Evolutionary conservation across 1,140 invertebrate genomes (phyloP).

Genomic region (Trypoxylus dichotomus): DNA sequence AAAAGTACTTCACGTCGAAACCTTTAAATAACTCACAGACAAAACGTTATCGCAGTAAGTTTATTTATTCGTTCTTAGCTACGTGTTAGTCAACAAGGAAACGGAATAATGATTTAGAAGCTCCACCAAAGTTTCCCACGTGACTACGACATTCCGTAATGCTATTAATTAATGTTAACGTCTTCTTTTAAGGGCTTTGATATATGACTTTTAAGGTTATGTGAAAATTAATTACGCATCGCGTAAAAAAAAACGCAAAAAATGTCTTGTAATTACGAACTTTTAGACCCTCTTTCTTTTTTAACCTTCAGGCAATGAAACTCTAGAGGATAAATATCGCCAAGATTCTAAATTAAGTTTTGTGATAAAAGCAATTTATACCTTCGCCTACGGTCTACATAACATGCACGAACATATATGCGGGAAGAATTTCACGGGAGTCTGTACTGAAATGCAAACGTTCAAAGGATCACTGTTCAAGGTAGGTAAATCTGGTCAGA

Average conservation of each 20-base stretch:
- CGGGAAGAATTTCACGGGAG: constrained; percentile 53
- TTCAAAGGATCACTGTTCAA: constrained; percentile 66
- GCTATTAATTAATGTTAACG: not conserved
- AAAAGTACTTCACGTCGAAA: too few species aligned
- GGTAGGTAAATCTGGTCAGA: constrained; percentile 46
- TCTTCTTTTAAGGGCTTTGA: not conserved
- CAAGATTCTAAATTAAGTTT: constrained; percentile 80
- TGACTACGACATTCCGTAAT: not conserved
- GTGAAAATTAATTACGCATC: not conserved
- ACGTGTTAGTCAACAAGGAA: too few species aligned
- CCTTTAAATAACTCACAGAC: too few species aligned
- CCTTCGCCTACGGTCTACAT: constrained; percentile 73
- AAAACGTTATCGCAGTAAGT: too few species aligned
- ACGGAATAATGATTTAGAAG: too few species aligned
- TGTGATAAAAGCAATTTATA: constrained; percentile 73
- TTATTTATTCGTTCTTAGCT: too few species aligned
- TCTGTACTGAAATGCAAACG: constrained; percentile 66
- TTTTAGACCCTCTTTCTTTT: not conserved
- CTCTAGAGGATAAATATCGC: constrained; percentile 58
- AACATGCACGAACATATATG: constrained; percentile 64
- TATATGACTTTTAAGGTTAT: not conserved
- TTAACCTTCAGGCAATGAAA: constrained; percentile 57
- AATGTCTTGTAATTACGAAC: not conserved
- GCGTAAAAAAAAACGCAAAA: not conserved
- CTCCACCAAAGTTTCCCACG: not conserved